A percentile compares a stretch with the other conserved stretches of the same genome.
Evolutionary conservation across 2,888 invertebrate genomes (phyloP).

Genomic region (Papilio gigon): DNA sequence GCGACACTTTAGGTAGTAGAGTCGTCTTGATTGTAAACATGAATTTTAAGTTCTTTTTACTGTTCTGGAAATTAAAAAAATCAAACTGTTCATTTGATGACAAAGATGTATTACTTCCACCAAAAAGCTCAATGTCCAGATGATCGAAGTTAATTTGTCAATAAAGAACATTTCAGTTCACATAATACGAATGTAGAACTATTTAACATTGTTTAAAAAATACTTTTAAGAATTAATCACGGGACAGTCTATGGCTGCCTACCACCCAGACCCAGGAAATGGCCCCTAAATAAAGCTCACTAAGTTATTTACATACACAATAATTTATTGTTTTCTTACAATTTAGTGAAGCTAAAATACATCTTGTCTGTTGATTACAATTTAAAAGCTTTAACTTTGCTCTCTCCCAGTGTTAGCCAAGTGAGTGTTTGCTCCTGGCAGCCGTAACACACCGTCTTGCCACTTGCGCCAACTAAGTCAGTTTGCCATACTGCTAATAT

Average conservation of each 20-base stretch:
- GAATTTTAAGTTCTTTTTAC: background rate
- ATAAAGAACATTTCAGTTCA: background rate
- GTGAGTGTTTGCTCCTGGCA: conserved; percentile 72
- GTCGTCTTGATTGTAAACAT: background rate
- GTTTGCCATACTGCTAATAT: conserved; percentile 53
- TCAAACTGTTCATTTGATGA: background rate
- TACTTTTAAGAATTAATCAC: background rate
- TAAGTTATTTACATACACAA: conserved; percentile 81
- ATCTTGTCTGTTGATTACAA: conserved; percentile 80
- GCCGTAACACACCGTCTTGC: conserved; percentile 73
- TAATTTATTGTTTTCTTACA: conserved; percentile 83
- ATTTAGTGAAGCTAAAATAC: conserved; percentile 83
- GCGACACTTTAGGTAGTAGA: background rate
- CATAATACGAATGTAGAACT: background rate
- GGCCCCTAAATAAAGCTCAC: conserved; percentile 80
- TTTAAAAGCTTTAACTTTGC: conserved; percentile 77
- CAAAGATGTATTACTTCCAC: conserved; percentile 18
- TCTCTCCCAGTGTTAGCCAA: conserved; percentile 74
- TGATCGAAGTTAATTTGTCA: background rate
- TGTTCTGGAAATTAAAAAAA: background rate
- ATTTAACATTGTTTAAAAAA: background rate
- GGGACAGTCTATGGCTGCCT: conserved; percentile 53
- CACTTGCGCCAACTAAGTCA: conserved; percentile 60
- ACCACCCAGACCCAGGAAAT: conserved; percentile 59
- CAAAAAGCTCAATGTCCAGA: background rate